Evolutionary conservation across 2,113 vertebrate genomes (phyloP).

Genomic region (Corynorhinus townsendii): DNA sequence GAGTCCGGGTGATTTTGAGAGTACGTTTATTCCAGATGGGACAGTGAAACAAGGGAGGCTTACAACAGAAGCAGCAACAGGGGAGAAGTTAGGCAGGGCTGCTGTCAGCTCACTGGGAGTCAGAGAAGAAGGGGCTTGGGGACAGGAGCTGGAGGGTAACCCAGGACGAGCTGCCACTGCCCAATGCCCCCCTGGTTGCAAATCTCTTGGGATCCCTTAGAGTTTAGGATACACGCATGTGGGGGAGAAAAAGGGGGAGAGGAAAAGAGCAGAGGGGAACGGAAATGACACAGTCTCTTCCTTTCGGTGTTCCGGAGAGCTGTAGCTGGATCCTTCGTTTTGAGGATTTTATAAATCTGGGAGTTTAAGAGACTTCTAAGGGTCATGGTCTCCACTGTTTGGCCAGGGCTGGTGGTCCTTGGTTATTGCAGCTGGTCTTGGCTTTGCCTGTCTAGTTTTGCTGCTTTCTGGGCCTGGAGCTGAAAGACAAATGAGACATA

Average conservation of each 20-base stretch:
- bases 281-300: too few species aligned
- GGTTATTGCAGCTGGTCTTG: neutral
- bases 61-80: neutral
- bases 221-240: neutral
- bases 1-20: neutral
- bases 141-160: neutral
- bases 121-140: neutral
- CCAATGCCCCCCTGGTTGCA: neutral
- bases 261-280: too few species aligned
- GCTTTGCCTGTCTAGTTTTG: neutral
- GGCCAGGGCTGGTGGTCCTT: neutral
- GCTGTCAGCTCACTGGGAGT: neutral
- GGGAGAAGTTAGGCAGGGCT: neutral
- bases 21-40: neutral
- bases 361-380: neutral
- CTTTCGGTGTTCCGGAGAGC: too few species aligned
- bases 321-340: neutral
- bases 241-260: too few species aligned
- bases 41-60: neutral
- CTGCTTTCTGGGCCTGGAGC: neutral
- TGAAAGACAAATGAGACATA: neutral
- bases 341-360: neutral
- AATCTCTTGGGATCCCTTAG: neutral
- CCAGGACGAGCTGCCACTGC: neutral
- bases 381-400: neutral